Conservation (phyloP, 2,113 vertebrate species). For the Tachysurus fulvidraco region DNA sequence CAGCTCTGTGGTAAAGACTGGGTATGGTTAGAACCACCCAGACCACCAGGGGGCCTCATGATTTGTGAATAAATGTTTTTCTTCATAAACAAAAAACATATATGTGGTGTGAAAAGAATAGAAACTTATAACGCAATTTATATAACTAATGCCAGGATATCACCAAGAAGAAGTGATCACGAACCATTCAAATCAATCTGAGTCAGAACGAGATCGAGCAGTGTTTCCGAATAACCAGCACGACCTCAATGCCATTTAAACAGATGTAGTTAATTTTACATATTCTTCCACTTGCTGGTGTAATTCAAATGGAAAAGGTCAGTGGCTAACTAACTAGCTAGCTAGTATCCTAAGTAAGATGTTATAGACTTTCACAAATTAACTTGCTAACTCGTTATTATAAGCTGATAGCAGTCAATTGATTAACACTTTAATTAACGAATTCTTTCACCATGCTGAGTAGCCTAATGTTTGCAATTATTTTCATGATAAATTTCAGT, state of each 20-base stretch:
- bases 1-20: background rate
- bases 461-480: background rate
- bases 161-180: background rate
- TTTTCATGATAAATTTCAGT: too few species aligned
- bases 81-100: background rate
- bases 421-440: background rate
- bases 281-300: background rate
- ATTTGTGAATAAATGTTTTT: background rate
- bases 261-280: background rate
- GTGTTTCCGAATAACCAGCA: background rate
- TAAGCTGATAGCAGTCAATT: background rate
- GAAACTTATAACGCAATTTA: background rate
- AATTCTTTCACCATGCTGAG: background rate
- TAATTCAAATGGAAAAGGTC: background rate
- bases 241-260: background rate
- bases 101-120: background rate
- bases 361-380: background rate
- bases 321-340: background rate
- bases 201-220: background rate
- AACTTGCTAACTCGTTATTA: background rate
- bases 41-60: background rate
- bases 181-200: background rate
- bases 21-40: background rate
- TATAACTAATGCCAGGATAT: background rate
- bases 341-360: background rate